phyloP scores from a whole-genome alignment of 2,888 invertebrate genomes.

The Odontocerum albicorne region DNA sequence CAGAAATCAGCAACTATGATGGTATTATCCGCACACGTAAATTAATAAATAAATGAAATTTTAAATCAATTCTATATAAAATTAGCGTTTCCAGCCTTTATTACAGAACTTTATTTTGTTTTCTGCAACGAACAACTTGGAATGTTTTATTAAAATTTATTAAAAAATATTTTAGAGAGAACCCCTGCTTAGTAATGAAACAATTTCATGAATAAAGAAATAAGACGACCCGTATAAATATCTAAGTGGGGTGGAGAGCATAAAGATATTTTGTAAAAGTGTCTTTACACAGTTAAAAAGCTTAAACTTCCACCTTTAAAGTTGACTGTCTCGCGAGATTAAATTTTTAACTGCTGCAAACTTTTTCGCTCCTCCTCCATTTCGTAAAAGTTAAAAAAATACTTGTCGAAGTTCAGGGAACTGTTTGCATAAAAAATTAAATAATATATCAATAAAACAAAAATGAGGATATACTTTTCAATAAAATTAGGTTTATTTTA shows the following conservation, averaged over 20 bases:
- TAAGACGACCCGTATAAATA: slow-evolving; percentile 21
- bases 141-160: no score
- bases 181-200: not conserved
- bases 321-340: slow-evolving; percentile 33
- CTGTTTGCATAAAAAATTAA: not conserved
- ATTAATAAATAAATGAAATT: no score
- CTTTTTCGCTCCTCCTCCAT: slow-evolving; percentile 7
- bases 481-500: no score
- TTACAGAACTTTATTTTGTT: no score
- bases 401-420: not conserved
- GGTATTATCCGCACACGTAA: no score
- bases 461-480: no score
- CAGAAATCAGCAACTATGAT: no score
- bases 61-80: no score
- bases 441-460: no score
- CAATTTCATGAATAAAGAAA: not conserved
- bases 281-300: slow-evolving; percentile 33
- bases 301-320: slow-evolving; percentile 30
- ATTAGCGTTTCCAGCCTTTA: no score
- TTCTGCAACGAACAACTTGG: no score
- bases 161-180: no score
- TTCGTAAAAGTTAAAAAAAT: not conserved
- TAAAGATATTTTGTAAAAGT: slow-evolving; percentile 36
- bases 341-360: slow-evolving; percentile 36
- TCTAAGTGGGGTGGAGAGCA: slow-evolving; percentile 21